Conservation (phyloP, 2,113 vertebrate species). For the Vimba vimba region DNA sequence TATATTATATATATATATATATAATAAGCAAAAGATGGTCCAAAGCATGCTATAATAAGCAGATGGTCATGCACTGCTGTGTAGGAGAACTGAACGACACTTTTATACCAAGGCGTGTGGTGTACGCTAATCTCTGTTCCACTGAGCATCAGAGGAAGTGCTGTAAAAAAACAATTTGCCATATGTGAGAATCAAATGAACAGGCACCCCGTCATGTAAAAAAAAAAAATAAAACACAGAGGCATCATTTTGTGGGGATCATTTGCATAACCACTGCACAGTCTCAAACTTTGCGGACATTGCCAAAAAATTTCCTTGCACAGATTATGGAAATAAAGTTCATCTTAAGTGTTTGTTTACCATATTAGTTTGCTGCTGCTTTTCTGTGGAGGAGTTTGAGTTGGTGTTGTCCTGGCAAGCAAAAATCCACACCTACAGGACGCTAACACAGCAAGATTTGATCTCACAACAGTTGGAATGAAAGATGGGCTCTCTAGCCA, state of each 20-base stretch:
- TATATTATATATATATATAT: no score
- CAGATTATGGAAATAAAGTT: slow-evolving; percentile 20
- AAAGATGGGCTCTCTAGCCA: slow-evolving; percentile 35
- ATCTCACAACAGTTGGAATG: slow-evolving; percentile 44
- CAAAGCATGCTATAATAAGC: neutral
- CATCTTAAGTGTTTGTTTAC: slow-evolving; percentile 15
- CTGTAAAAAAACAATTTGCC: slow-evolving; percentile 41
- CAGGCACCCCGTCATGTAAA: slow-evolving; percentile 33
- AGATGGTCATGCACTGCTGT: slow-evolving; percentile 22
- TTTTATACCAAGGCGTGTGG: neutral
- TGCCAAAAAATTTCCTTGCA: slow-evolving; percentile 9
- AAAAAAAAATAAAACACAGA: neutral
- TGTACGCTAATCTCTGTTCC: slow-evolving; percentile 15
- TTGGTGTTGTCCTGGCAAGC: slow-evolving; percentile 40
- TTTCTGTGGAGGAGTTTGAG: slow-evolving; percentile 31
- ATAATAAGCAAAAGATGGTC: neutral
- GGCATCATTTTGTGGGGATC: slow-evolving; percentile 22
- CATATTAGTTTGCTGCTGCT: slow-evolving; percentile 2
- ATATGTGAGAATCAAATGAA: slow-evolving; percentile 32
- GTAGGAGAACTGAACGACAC: neutral
- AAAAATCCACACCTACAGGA: slow-evolving; percentile 28
- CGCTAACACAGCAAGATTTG: neutral
- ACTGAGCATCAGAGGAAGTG: slow-evolving; percentile 26
- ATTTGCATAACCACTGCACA: slow-evolving; percentile 11
- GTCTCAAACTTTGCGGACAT: neutral